Base-by-base conservation (phyloP, 2,113 vertebrate genomes). In the Paedocypris sp. region DNA sequence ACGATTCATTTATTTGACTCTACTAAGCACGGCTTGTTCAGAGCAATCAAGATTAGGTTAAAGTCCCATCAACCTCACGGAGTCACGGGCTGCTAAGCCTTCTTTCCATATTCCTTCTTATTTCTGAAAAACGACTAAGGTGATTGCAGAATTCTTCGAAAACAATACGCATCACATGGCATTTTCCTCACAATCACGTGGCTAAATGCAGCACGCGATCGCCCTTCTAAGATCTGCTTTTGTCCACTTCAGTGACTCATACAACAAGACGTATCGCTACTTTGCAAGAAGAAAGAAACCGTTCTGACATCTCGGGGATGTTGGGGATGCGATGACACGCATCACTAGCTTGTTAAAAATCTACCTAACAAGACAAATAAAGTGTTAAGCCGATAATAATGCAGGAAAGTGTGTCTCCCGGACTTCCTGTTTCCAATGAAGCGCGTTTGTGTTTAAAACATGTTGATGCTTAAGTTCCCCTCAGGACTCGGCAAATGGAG, bases 41-140 rank as follows among this genome's bases (percentile, higher is more conserved):
- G 48, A 52, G 48, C 41, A 50, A 63, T 63, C 60, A 52, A 33
- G 60, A 23, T 63, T 33, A 63, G 31, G 60, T 53, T 63, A 43
- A 52, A 26, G 48, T 63, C 28, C 48, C 31, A 16, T 63, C 48
- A 53, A 39, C 20, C 28, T 58, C 39, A 29, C 15, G 13, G 54
- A 26, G 16, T 43, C 18, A 32, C 42, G 32, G 32, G 54, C 18
- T 43, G 54, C 54, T 32, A 58, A 58, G 54, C 54, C 54, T 31
- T 57, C 31, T 31, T 42, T 43, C 16, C 42, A 16, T 18, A 19
- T 22, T 43, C 15, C 43, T 10, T 43, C 20, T 2, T 6, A 43
- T 39, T 56, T n/a, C n/a, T n/a, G n/a, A n/a, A n/a, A n/a, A n/a
- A n/a, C n/a, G n/a, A n/a, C n/a, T n/a, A n/a, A n/a, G n/a, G n/a